Evolutionary conservation across 2,113 vertebrate species (phyloP), one percentile per base, ranked within the genome.

Genomic region (Carassius gibelio): DNA sequence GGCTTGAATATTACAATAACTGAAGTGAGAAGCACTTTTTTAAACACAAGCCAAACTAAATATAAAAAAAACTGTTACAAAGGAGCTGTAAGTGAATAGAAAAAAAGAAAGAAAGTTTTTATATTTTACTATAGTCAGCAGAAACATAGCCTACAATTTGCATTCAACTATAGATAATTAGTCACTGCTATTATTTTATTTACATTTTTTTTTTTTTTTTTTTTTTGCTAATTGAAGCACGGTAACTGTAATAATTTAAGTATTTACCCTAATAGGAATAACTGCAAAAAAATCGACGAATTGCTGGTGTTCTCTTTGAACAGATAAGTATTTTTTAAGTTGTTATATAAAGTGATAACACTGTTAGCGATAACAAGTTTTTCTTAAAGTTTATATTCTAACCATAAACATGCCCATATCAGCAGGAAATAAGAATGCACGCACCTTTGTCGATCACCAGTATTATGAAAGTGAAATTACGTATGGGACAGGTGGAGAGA

Each of bases 381-480:
- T 34, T 66, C 13, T 68, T 36, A 19, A 10, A 74, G 4, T 21
- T 5, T 72, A 15, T 42, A 38, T 42, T 45, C 38, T n/a, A 74
- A 5, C 0, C 36, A 23, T 5, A 5, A 13, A 72, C 5, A 45
- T n/a, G 19, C 10, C 10, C 10, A 74, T 45, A 1, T 9, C 45
- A 14, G 9, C 21, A 13, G 21, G 11, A 74, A n/a, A 74, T 45
- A 23, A 23, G 42, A 23, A 74, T 23, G 71, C 11, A 48, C 71
- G 11, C 42, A 74, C 71, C 71, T 48, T 74, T 74, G 71, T 74
- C 11, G 42, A 14, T 23, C 36, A 42, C 0, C 71, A 0, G 21
- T 48, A 74, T 74, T 48, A 13, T n/a, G 42, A 74, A 48, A 74
- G 71, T 74, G 71, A 74, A 74, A 74, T 23, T 26, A 48, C 38